These are phyloP conservation scores for Phortica variegata DNA, from an alignment of 1,140 invertebrate species.

Conservation along the genomic window DNA sequence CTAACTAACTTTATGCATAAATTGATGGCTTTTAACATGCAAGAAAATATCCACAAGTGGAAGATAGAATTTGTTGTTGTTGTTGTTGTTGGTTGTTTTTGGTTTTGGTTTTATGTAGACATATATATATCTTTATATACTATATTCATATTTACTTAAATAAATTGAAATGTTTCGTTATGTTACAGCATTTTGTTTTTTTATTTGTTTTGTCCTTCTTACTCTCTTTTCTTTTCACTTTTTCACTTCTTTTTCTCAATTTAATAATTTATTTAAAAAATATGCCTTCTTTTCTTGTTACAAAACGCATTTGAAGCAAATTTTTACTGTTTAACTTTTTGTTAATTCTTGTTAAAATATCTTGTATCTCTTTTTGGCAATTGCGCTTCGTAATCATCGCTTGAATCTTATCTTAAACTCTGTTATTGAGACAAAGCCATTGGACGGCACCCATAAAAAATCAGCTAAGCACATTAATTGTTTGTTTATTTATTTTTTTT, in stretches of 20 bases:
- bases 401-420: slow-evolving; percentile 18
- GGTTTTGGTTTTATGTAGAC: slow-evolving; percentile 10
- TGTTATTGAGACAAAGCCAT: slow-evolving; percentile 46
- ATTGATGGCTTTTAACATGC: slow-evolving; percentile 23
- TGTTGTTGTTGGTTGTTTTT: slow-evolving; percentile 7
- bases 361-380: slow-evolving; percentile 19
- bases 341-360: too few species aligned
- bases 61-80: slow-evolving; percentile 44
- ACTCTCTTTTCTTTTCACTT: too few species aligned
- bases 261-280: too few species aligned
- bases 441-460: slow-evolving; percentile 54
- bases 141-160: not conserved
- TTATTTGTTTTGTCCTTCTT: too few species aligned
- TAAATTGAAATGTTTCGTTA: not conserved
- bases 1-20: not conserved
- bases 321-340: too few species aligned
- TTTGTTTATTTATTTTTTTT: too few species aligned
- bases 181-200: slow-evolving; percentile 4
- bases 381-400: slow-evolving; percentile 22
- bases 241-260: too few species aligned
- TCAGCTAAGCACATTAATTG: too few species aligned
- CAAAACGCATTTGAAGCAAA: too few species aligned
- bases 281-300: too few species aligned
- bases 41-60: slow-evolving; percentile 50
- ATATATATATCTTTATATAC: slow-evolving; percentile 2